Evolutionary conservation across 2,113 vertebrate genomes (phyloP), one percentile per base, ranked within the genome.

Genomic region (Pseudopodoces humilis): DNA sequence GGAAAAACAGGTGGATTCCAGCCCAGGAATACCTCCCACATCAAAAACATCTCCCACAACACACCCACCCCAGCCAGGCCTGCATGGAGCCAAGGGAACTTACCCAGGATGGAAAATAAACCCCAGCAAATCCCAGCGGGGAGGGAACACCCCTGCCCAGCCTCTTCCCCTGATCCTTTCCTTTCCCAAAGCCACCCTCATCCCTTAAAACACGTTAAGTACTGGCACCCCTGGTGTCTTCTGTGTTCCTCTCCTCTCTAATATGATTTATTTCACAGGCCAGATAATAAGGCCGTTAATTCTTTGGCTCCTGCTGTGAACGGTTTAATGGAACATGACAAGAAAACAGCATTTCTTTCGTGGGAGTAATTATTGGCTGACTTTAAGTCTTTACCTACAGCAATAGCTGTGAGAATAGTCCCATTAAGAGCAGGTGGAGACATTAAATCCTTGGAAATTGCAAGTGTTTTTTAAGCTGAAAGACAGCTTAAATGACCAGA

Each of bases 321-420:
- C 58, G 59, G n/a, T 91, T 96, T 95, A 96, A 95, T 95, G 93
- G 93, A 56, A 97, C 93, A 95, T 93, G 94, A 95, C 96, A 89
- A 76, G 86, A 84, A 95, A 97, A 97, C 93, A 92, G 67, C 77
- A 77, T 87, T 95, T 95, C 80, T 91, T 95, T 72, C 13, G 21
- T 84, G 83, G 83, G 90, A 96, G 80, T 82, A 95, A 96, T 96
- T 95, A 95, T 53, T 65, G 90, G 69, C 64, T 88, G 87, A 55
- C 62, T 95, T 92, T 41, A 88, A 94, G 94, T 79, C 88, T 94
- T 95, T 95, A 95, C 96, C 93, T 92, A 63, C 23, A 6, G 80
- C 90, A 68, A 67, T 64, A 71, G 85, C 85, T 76, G 77, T 37
- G 37, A 93, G 93, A 95, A 79, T 18, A 19, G 69, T 27, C 43